phyloP scores from a whole-genome alignment of 2,113 vertebrate genomes.

The Pipra filicauda region DNA sequence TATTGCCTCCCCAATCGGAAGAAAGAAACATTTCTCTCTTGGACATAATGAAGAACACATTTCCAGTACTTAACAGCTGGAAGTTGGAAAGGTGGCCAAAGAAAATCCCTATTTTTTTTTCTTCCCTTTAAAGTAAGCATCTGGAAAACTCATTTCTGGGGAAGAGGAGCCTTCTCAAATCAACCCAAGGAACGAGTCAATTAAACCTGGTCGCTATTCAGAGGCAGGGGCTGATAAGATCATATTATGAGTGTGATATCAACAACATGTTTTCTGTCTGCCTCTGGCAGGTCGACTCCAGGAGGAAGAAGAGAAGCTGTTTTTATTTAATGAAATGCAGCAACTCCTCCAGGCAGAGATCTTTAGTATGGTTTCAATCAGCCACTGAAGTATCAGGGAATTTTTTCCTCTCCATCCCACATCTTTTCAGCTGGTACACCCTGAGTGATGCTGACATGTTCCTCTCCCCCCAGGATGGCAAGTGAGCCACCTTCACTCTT shows the following conservation, averaged over 20 bases:
- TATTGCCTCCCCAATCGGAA: conserved; percentile 30
- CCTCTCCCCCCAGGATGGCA: background rate
- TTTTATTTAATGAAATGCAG: conserved; percentile 17
- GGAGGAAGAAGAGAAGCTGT: background rate
- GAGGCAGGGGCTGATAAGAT: background rate
- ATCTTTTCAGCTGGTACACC: background rate
- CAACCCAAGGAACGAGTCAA: background rate
- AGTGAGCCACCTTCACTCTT: rapidly evolving
- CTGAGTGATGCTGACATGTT: rapidly evolving
- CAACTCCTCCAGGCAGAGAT: background rate
- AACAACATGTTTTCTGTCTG: background rate
- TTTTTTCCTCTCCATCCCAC: background rate
- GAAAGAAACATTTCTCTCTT: conserved; percentile 53
- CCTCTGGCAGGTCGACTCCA: background rate
- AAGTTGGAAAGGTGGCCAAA: conserved; percentile 58
- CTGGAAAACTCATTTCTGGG: conserved; percentile 12
- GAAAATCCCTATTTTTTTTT: conserved; percentile 27
- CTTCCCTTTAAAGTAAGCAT: background rate
- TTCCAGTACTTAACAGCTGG: conserved; percentile 52
- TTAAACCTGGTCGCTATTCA: background rate
- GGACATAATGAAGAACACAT: conserved; percentile 56
- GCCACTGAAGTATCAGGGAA: background rate
- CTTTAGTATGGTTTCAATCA: background rate
- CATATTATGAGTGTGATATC: background rate
- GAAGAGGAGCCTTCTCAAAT: background rate